Percentiles rank a stretch among this genome's conserved stretches.
phyloP scores from a whole-genome alignment of 2,888 invertebrate genomes.

The Chirona hameri region DNA sequence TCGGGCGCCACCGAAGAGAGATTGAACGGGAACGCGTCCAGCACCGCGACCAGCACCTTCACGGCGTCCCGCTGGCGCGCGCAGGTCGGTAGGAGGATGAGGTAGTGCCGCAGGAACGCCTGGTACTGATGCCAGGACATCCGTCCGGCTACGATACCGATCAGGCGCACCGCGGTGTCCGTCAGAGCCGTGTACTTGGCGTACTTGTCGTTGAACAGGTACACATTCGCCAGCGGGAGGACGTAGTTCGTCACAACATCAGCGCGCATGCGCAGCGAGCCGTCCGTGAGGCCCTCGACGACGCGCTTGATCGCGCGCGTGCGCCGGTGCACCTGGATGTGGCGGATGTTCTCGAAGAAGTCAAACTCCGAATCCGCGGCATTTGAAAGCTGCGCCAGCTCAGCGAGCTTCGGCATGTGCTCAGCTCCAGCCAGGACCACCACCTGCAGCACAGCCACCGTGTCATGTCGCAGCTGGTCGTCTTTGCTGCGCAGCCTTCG shows the following conservation, averaged over 20 bases:
- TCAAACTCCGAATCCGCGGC: slow-evolving; percentile 74
- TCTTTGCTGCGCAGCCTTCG: slow-evolving; percentile 66
- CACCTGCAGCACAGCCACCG: slow-evolving; percentile 71
- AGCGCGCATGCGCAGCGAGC: slow-evolving; percentile 59
- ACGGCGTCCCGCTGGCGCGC: slow-evolving; percentile 74
- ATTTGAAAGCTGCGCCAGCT: slow-evolving; percentile 35
- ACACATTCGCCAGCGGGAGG: slow-evolving; percentile 75
- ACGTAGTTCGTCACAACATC: slow-evolving; percentile 78
- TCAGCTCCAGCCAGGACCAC: slow-evolving; percentile 50
- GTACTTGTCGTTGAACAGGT: slow-evolving; percentile 72
- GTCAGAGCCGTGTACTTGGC: slow-evolving; percentile 72
- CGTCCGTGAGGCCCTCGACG: slow-evolving; percentile 50
- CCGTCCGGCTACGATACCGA: slow-evolving; percentile 69
- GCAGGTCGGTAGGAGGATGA: slow-evolving; percentile 67
- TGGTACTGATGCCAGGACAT: slow-evolving; percentile 90
- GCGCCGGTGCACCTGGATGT: slow-evolving; percentile 80
- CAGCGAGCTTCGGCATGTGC: slow-evolving; percentile 30
- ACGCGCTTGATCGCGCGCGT: slow-evolving; percentile 64
- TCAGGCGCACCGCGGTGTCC: slow-evolving; percentile 66
- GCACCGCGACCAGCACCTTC: slow-evolving; percentile 67
- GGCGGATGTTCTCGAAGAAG: slow-evolving; percentile 89
- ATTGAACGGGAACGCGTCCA: slow-evolving; percentile 91
- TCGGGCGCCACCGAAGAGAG: slow-evolving; percentile 47
- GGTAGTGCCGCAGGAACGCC: slow-evolving; percentile 71
- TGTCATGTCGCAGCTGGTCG: slow-evolving; percentile 71